These are phyloP conservation scores for Sphinx pinastri DNA, from an alignment of 2,888 invertebrate species.

Conservation along the genomic window DNA sequence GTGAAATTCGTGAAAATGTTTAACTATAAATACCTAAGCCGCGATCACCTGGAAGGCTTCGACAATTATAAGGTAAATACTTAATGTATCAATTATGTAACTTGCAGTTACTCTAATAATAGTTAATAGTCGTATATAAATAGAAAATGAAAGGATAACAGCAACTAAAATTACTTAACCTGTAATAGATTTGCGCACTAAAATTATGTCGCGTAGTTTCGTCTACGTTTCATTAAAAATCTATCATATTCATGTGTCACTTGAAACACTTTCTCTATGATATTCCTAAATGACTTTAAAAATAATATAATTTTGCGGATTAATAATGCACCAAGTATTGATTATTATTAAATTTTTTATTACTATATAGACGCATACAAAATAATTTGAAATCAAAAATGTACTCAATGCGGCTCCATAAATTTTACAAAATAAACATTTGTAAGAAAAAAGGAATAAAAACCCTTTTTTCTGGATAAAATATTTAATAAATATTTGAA, in stretches of 20 bases:
- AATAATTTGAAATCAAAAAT: too few relatives aligned
- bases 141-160: neutral
- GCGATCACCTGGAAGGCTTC: slow-evolving; percentile 95
- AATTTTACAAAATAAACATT: too few relatives aligned
- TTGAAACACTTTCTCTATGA: neutral
- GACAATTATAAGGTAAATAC: slow-evolving; percentile 93
- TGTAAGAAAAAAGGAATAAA: too few relatives aligned
- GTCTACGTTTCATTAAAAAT: slow-evolving; percentile 12
- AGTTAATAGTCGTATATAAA: neutral
- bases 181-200: slow-evolving; percentile 9
- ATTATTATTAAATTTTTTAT: too few relatives aligned
- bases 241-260: slow-evolving; percentile 7
- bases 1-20: slow-evolving; percentile 68
- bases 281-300: neutral
- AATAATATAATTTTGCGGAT: too few relatives aligned
- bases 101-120: neutral
- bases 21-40: slow-evolving; percentile 90
- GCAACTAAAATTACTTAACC: neutral
- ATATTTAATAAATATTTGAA: too few relatives aligned
- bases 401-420: too few relatives aligned
- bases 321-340: too few relatives aligned
- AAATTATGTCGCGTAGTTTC: slow-evolving; percentile 3
- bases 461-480: neutral
- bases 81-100: slow-evolving; percentile 19
- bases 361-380: too few relatives aligned